Evolutionary conservation across 2,113 vertebrate species (phyloP).

Genomic region (Epinephelus fuscoguttatus): DNA sequence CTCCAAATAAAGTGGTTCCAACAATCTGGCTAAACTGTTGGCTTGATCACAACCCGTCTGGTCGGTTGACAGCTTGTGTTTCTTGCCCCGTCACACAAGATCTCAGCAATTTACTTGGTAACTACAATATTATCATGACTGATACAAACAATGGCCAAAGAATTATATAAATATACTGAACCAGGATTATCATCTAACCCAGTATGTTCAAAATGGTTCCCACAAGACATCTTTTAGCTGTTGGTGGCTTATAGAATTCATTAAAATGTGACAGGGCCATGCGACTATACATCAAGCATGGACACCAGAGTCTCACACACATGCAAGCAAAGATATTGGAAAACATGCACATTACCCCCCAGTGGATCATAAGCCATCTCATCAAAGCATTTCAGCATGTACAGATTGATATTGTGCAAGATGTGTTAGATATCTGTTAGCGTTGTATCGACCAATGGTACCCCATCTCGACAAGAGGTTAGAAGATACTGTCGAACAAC

Average conservation of each 20-base stretch:
- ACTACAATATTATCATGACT: background rate
- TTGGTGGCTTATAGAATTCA: background rate
- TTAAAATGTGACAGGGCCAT: background rate
- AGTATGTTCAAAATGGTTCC: background rate
- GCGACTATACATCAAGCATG: background rate
- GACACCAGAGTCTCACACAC: background rate
- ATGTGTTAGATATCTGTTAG: no score
- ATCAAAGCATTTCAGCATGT: background rate
- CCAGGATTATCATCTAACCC: background rate
- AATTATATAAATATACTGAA: background rate
- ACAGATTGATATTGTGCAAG: background rate
- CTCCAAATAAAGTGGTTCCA: background rate
- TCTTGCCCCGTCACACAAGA: background rate
- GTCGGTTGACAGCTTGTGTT: background rate
- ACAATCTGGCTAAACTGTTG: background rate
- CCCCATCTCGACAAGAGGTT: background rate
- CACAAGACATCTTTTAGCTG: background rate
- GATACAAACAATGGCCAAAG: background rate
- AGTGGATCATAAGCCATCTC: background rate
- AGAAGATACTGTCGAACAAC: background rate
- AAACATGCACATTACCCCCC: background rate
- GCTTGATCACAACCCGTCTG: background rate
- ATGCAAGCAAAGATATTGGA: background rate
- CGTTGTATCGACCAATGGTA: background rate
- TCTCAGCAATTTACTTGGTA: background rate